These are phyloP conservation scores for Raja brachyura DNA, from an alignment of 2,113 vertebrate genomes.

Conservation along the genomic window DNA sequence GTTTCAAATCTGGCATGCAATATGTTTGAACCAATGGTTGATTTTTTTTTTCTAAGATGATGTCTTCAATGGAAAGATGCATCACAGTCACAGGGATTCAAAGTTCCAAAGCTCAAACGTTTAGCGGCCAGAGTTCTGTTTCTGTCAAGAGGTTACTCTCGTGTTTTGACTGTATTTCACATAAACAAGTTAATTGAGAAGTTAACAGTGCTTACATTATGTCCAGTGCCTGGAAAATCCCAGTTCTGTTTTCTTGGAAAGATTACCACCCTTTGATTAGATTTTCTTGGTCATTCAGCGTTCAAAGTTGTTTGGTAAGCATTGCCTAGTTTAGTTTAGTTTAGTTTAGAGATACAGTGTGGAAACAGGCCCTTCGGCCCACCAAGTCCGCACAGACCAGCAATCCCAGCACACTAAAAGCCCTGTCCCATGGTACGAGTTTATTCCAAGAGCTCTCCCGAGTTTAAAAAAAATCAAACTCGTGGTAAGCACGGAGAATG, in stretches of 20 bases:
- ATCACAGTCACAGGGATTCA: background rate
- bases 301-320: background rate
- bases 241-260: background rate
- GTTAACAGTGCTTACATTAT: background rate
- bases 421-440: too few relatives aligned
- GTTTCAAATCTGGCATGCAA: background rate
- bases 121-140: constrained; percentile 5
- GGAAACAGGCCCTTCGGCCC: too few relatives aligned
- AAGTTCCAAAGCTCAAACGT: background rate
- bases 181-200: background rate
- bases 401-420: too few relatives aligned
- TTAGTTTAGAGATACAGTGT: too few relatives aligned
- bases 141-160: background rate
- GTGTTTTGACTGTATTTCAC: background rate
- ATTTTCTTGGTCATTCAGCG: background rate
- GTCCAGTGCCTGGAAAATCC: background rate
- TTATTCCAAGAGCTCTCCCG: too few relatives aligned
- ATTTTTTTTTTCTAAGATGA: background rate
- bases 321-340: background rate
- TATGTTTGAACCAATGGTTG: background rate
- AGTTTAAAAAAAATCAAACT: too few relatives aligned
- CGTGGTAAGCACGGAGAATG: too few relatives aligned
- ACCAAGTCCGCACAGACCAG: too few relatives aligned
- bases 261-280: background rate
- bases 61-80: background rate